Conservation (phyloP, 2,113 vertebrate genomes). For the Paramisgurnus dabryanus region DNA sequence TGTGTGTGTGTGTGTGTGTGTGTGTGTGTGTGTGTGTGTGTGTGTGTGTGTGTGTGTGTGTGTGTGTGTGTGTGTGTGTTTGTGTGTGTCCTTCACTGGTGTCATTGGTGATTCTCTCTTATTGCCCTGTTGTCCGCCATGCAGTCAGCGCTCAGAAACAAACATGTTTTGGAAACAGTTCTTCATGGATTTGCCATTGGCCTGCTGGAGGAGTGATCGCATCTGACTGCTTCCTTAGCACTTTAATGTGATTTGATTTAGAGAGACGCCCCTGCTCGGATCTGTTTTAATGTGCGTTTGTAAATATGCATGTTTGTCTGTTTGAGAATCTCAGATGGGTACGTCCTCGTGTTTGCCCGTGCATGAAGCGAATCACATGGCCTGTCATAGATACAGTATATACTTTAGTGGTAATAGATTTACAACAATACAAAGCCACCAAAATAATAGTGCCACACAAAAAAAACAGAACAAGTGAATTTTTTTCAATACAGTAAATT, state of each 20-base stretch:
- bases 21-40: constrained; percentile 6
- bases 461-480: too few species aligned
- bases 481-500: too few species aligned
- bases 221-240: constrained; percentile 64
- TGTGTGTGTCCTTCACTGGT: constrained; percentile 21
- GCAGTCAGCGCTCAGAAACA: constrained; percentile 40
- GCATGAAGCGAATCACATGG: constrained; percentile 18
- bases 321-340: constrained; percentile 10
- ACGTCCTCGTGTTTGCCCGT: constrained; percentile 30
- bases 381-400: neutral
- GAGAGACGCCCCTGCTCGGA: constrained; percentile 42
- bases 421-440: neutral
- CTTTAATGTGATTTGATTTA: constrained; percentile 45
- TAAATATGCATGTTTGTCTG: constrained; percentile 30
- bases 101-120: constrained; percentile 29
- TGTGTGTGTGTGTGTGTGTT: constrained; percentile 9
- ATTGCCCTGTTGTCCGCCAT: constrained; percentile 8
- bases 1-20: constrained; percentile 20
- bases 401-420: constrained; percentile 24
- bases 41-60: neutral
- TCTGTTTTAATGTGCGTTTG: constrained; percentile 37
- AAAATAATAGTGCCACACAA: constrained; percentile 6
- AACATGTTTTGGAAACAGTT: constrained; percentile 61
- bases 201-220: constrained; percentile 51
- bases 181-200: constrained; percentile 45